A percentile compares a stretch with the other conserved stretches of the same genome.
phyloP scores from a whole-genome alignment of 2,888 invertebrate species.

The Acleris holmiana region DNA sequence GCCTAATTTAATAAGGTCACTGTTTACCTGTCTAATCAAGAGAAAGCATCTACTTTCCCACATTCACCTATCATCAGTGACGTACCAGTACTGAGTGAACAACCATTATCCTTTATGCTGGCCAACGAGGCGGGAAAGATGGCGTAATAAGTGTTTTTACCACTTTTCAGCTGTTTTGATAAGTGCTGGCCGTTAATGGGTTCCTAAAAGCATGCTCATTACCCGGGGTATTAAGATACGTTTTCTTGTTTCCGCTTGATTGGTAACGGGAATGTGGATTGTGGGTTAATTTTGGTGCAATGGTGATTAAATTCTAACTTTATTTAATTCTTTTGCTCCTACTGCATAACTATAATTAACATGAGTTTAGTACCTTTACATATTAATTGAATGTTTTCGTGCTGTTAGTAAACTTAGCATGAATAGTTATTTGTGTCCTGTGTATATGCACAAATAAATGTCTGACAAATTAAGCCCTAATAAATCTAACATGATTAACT shows the following conservation, averaged over 20 bases:
- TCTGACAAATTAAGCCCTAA: no score
- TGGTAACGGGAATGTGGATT: slow-evolving; percentile 25
- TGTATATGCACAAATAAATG: no score
- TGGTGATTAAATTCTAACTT: not conserved
- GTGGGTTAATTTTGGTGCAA: slow-evolving; percentile 21
- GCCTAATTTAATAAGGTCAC: not conserved
- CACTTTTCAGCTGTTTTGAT: slow-evolving; percentile 38
- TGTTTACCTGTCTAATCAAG: not conserved
- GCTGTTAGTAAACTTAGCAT: no score
- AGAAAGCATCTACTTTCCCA: slow-evolving; percentile 27
- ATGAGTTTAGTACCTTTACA: no score
- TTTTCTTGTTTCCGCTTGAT: slow-evolving; percentile 26
- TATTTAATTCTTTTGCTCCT: no score
- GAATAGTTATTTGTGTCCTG: no score
- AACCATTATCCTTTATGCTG: slow-evolving; percentile 6
- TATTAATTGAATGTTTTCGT: no score
- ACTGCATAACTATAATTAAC: no score
- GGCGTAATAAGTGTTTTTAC: slow-evolving; percentile 34
- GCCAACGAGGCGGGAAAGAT: slow-evolving; percentile 20
- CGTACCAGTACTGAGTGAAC: slow-evolving; percentile 2
- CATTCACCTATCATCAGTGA: slow-evolving; percentile 16
- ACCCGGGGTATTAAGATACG: slow-evolving; percentile 41
- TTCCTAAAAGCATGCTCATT: slow-evolving; percentile 47
- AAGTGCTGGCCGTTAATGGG: slow-evolving; percentile 40
- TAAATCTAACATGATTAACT: no score